A percentile compares a stretch with the other conserved stretches of the same genome.
phyloP scores from a whole-genome alignment of 2,888 invertebrate genomes.

The Leptinotarsa peninsularis region DNA sequence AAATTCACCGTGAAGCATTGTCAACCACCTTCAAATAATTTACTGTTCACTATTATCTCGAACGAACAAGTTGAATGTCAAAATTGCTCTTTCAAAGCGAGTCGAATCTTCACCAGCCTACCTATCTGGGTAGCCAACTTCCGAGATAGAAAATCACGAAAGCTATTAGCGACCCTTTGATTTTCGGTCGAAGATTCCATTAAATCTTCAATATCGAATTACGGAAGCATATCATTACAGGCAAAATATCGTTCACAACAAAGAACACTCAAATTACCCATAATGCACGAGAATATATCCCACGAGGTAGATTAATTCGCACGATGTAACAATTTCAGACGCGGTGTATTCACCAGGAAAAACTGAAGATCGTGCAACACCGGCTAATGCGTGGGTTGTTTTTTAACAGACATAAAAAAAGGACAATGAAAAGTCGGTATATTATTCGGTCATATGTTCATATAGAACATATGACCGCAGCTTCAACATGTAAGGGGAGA shows the following conservation, averaged over 20 bases:
- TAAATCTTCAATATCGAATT: constrained; percentile 39
- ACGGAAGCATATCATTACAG: constrained; percentile 47
- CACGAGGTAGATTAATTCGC: constrained; percentile 45
- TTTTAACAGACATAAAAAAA: too few relatives aligned
- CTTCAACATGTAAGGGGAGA: too few relatives aligned
- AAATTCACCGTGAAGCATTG: too few relatives aligned
- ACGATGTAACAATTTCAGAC: constrained; percentile 44
- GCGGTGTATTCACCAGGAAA: constrained; percentile 43
- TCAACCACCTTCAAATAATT: too few relatives aligned
- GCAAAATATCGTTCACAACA: constrained; percentile 50
- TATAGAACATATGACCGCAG: too few relatives aligned
- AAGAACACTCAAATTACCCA: constrained; percentile 48
- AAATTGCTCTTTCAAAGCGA: not conserved
- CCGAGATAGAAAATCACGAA: constrained; percentile 29
- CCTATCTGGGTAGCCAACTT: constrained; percentile 15
- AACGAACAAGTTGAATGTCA: too few relatives aligned
- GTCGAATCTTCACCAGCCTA: not conserved
- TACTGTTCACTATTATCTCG: too few relatives aligned
- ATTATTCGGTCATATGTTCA: too few relatives aligned
- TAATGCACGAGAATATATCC: constrained; percentile 27
- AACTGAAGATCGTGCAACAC: constrained; percentile 39
- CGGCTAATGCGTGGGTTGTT: not conserved
- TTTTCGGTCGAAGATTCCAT: constrained; percentile 31
- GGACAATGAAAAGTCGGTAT: too few relatives aligned
- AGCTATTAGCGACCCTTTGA: constrained; percentile 14